phyloP scores from a whole-genome alignment of 2,797 vertebrate species.

The Australoheros facetus region DNA sequence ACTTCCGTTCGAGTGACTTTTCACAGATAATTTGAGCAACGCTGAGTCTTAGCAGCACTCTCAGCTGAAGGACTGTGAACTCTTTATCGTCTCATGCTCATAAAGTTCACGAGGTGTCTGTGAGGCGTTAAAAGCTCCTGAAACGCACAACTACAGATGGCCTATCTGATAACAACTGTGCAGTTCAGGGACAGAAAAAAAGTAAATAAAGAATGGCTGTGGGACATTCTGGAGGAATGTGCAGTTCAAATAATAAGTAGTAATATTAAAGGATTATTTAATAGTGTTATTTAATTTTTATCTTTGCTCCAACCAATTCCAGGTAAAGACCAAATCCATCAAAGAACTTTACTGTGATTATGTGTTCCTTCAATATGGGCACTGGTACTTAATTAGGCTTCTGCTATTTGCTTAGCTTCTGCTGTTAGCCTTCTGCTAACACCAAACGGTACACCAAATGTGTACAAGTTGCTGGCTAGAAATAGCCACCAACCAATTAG shows the following conservation, averaged over 20 bases:
- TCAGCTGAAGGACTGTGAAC: constrained; percentile 27
- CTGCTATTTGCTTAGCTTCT: not conserved
- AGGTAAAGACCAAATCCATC: not conserved
- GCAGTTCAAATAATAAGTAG: not conserved
- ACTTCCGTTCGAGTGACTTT: constrained; percentile 57
- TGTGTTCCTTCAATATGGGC: no score
- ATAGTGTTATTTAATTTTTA: not conserved
- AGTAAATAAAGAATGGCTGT: constrained; percentile 68
- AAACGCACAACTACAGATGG: constrained; percentile 57
- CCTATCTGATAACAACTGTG: constrained; percentile 74
- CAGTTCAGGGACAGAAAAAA: constrained; percentile 54
- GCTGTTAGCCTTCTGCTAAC: not conserved
- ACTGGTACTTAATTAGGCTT: not conserved
- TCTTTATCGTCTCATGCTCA: constrained; percentile 45
- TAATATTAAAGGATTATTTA: not conserved
- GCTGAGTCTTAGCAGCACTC: constrained; percentile 12
- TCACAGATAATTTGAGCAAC: constrained; percentile 52
- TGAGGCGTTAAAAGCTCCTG: constrained; percentile 66
- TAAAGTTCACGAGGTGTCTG: constrained; percentile 65
- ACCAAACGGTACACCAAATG: not conserved
- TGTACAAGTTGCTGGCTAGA: not conserved
- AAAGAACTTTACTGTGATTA: not conserved
- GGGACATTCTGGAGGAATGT: constrained; percentile 12
- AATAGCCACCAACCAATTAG: not conserved
- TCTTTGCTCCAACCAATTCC: not conserved